Base-by-base conservation (phyloP, 2,113 vertebrate genomes). In the Antennarius striatus region DNA sequence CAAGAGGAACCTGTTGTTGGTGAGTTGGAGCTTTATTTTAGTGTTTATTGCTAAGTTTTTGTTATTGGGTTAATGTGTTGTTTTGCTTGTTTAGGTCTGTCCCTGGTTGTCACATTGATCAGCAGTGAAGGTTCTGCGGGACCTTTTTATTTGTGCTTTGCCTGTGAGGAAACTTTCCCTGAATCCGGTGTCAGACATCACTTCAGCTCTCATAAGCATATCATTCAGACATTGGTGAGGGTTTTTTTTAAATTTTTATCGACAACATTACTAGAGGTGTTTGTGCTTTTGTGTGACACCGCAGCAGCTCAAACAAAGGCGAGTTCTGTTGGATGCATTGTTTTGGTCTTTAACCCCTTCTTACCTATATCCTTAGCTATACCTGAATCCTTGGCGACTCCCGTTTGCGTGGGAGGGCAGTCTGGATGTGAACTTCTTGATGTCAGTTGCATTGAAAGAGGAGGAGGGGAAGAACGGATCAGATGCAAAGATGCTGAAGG, bases 341-440 rank as follows among this genome's bases (percentile, higher is more conserved):
- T 22, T 0, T 9, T n/a, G 5, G 4, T 63, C 36, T 50, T 13
- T 32, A 54, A 63, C 65, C 10, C 46, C 7, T 4, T 7, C 42
- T 43, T 43, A n/a, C 4, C 17, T 30, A 29, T 64, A 39, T 32
- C 49, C 2, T 15, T 17, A 89, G 87, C 42, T 87, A 10, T 71
- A 71, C 64, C 72, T 46, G 51, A 83, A 88, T 63, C 89, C 89
- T 10, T 83, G 78, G 77, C 45, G 29, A 29, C 76, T 90, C 49
- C 85, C 84, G 10, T 82, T 89, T 36, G 86, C 13, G 8, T 90
- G 89, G 87, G 10, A 65, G 10, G 8, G 42, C 0, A 0, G 6
- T 3, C 51, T 59, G 45, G 50, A 77, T 30, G 0, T 54, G 2
- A 0, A 16, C 5, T 6, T 0, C 1, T 63, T 88, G 45, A 59